phyloP scores from a whole-genome alignment of 2,888 invertebrate genomes.

The Bugulina stolonifera region DNA sequence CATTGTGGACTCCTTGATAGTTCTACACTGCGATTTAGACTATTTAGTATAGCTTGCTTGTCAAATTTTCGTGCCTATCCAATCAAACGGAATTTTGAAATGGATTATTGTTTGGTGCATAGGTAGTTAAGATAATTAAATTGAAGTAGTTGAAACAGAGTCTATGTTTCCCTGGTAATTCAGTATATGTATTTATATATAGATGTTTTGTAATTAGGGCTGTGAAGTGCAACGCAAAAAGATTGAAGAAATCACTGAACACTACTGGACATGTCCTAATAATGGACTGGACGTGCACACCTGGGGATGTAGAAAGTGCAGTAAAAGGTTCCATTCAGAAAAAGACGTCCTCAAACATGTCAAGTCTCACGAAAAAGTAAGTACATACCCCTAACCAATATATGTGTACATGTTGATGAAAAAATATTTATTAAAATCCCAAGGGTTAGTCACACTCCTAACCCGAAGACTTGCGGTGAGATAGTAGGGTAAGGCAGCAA shows the following conservation, averaged over 20 bases:
- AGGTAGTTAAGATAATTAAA: neutral
- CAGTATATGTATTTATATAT: too few species aligned
- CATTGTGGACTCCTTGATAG: too few species aligned
- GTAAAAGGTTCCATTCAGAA: neutral
- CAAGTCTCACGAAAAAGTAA: neutral
- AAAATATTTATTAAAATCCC: neutral
- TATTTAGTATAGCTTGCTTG: too few species aligned
- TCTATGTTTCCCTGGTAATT: neutral
- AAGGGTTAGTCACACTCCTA: too few species aligned
- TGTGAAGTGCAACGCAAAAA: neutral
- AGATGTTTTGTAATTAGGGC: too few species aligned
- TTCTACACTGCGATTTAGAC: too few species aligned
- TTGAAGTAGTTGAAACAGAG: neutral
- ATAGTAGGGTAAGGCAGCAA: too few species aligned
- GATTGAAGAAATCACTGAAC: neutral
- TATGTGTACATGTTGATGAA: neutral
- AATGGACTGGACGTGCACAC: neutral
- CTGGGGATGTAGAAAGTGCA: neutral
- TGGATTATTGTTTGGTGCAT: too few species aligned
- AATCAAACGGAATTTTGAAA: too few species aligned
- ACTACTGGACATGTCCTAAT: neutral
- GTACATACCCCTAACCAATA: neutral
- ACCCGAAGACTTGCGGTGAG: too few species aligned
- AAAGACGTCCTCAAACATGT: neutral
- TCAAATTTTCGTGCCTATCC: too few species aligned